Evolutionary conservation across 2,797 vertebrate genomes (phyloP).

Genomic region (Psittacula derbiana): DNA sequence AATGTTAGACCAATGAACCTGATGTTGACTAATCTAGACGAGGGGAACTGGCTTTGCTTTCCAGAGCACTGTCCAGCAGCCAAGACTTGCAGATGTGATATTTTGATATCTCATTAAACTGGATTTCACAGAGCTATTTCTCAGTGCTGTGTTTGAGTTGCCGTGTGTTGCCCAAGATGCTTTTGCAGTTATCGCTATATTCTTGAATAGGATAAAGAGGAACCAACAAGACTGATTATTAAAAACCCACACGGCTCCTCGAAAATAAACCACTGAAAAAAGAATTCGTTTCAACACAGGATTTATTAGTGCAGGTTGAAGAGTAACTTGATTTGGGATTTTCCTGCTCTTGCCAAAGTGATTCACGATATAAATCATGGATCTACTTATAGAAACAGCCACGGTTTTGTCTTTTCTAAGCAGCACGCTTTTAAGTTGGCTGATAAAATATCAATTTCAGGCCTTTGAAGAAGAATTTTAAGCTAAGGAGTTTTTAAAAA

Average conservation of each 20-base stretch:
- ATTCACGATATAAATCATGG: constrained; percentile 13
- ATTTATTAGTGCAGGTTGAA: constrained; percentile 60
- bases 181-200: neutral
- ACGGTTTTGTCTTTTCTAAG: neutral
- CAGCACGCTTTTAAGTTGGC: neutral
- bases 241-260: constrained; percentile 41
- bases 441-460: neutral
- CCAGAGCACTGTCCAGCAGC: constrained; percentile 65
- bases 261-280: constrained; percentile 47
- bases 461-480: neutral
- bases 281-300: constrained; percentile 25
- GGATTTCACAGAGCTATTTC: constrained; percentile 61
- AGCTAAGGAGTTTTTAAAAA: neutral
- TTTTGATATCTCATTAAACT: constrained; percentile 76
- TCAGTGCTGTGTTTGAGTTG: neutral
- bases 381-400: neutral
- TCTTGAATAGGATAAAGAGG: neutral
- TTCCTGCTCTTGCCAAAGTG: constrained; percentile 40
- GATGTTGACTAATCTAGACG: constrained; percentile 72
- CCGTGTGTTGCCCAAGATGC: constrained; percentile 8
- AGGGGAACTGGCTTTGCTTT: constrained; percentile 69
- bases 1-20: constrained; percentile 79
- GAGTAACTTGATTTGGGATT: constrained; percentile 61
- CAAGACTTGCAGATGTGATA: constrained; percentile 74
- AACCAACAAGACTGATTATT: neutral